Evolutionary conservation across 2,113 vertebrate species (phyloP).

Genomic region (Pipa parva): DNA sequence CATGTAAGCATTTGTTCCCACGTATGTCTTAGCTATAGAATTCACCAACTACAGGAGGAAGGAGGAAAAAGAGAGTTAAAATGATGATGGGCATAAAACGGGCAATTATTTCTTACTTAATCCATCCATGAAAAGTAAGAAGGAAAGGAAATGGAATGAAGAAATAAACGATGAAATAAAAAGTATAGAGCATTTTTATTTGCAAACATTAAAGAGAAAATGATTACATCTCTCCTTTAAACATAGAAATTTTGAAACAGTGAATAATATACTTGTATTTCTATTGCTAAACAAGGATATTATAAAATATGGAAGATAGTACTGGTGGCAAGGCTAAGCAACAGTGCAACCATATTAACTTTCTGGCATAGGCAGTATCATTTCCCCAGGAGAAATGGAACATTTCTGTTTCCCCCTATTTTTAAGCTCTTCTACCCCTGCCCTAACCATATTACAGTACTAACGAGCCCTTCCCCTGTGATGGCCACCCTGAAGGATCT

Average conservation of each 20-base stretch:
- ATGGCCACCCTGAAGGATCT: too few relatives aligned
- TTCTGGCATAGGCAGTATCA: too few relatives aligned
- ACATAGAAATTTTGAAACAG: slow-evolving; percentile 52
- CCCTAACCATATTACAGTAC: too few relatives aligned
- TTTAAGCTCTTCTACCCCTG: too few relatives aligned
- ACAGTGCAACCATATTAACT: neutral
- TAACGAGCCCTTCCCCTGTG: too few relatives aligned
- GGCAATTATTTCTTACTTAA: slow-evolving; percentile 80
- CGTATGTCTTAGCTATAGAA: slow-evolving; percentile 98
- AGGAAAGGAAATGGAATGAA: slow-evolving; percentile 51
- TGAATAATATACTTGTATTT: slow-evolving; percentile 46
- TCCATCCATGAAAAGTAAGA: slow-evolving; percentile 75
- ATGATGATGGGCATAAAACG: slow-evolving; percentile 61
- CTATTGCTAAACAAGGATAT: neutral
- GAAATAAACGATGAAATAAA: slow-evolving; percentile 32
- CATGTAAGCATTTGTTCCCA: slow-evolving; percentile 98
- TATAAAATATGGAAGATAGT: neutral
- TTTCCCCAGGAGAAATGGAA: too few relatives aligned
- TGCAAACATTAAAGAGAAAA: slow-evolving; percentile 63
- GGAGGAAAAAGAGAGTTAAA: slow-evolving; percentile 75
- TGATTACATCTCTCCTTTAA: slow-evolving; percentile 60
- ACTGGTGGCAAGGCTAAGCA: neutral
- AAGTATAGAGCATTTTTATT: slow-evolving; percentile 55
- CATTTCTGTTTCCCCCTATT: too few relatives aligned
- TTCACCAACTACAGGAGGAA: slow-evolving; percentile 92